phyloP scores from a whole-genome alignment of 2,888 invertebrate species.

The Cartodere bifasciata region DNA sequence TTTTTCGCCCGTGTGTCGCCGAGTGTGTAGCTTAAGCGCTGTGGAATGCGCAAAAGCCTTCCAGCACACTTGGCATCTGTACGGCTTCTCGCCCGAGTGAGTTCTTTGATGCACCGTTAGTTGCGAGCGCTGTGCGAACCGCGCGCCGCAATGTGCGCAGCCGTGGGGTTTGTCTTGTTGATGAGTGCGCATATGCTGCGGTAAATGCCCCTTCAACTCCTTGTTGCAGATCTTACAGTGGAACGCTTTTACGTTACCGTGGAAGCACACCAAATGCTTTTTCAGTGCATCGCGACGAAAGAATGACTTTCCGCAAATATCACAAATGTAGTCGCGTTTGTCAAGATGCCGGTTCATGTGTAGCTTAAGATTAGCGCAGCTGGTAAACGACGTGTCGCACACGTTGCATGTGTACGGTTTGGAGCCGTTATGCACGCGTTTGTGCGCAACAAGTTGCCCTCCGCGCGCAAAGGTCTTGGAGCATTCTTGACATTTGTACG shows the following conservation, averaged over 20 bases:
- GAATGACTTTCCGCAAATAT: constrained; percentile 69
- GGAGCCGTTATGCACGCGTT: constrained; percentile 58
- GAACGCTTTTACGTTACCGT: constrained; percentile 60
- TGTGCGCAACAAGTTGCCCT: constrained; percentile 64
- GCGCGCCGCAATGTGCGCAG: constrained; percentile 64
- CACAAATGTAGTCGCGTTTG: constrained; percentile 64
- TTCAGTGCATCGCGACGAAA: constrained; percentile 59
- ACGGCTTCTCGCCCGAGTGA: constrained; percentile 77
- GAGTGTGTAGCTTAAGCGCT: constrained; percentile 68
- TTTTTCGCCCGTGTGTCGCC: constrained; percentile 76
- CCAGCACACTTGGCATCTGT: constrained; percentile 67
- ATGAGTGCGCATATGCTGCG: constrained; percentile 74
- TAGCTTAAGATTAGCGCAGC: constrained; percentile 46
- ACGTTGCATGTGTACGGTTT: constrained; percentile 58
- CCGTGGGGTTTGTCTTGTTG: constrained; percentile 62
- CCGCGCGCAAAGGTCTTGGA: constrained; percentile 56
- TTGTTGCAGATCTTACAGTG: constrained; percentile 73
- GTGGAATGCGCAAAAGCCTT: constrained; percentile 75
- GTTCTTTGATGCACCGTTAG: constrained; percentile 70
- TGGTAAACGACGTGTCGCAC: constrained; percentile 60
- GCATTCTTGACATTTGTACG: constrained; percentile 50
- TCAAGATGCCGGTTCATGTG: constrained; percentile 61
- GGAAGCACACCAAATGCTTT: constrained; percentile 64
- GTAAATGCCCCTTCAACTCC: constrained; percentile 65
- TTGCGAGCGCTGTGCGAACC: constrained; percentile 75